Conservation (phyloP, 2,888 invertebrate species). For the Ochropleura plecta region DNA sequence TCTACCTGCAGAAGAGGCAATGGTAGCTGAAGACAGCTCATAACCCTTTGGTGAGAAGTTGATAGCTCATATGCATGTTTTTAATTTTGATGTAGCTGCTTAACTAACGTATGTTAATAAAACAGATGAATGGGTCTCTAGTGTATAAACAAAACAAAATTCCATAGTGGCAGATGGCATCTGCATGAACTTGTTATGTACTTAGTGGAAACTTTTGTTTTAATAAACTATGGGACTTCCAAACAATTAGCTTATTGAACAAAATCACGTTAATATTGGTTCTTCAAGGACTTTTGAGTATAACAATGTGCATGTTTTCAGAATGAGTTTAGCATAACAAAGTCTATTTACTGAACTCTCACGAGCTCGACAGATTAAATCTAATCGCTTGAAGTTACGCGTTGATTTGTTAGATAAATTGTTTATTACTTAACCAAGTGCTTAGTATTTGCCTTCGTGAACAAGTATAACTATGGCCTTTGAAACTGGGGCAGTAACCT, state of each 20-base stretch:
- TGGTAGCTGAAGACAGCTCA: neutral
- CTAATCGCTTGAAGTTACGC: slow-evolving; percentile 32
- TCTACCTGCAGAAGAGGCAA: neutral
- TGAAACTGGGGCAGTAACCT: slow-evolving; percentile 77
- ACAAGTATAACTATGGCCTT: slow-evolving; percentile 71
- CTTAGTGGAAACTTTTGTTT: slow-evolving; percentile 24
- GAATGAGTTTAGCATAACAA: slow-evolving; percentile 42
- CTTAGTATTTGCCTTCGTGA: slow-evolving; percentile 67
- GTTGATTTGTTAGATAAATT: slow-evolving; percentile 45
- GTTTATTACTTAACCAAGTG: slow-evolving; percentile 52
- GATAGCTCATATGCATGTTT: neutral
- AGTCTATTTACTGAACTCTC: slow-evolving; percentile 49
- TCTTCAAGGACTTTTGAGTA: slow-evolving; percentile 36
- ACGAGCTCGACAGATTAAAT: slow-evolving; percentile 46
- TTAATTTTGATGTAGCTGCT: slow-evolving; percentile 11
- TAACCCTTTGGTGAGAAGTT: neutral
- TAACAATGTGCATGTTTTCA: slow-evolving; percentile 42
- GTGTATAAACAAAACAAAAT: slow-evolving; percentile 27
- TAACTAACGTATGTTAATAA: slow-evolving; percentile 32
- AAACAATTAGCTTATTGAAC: slow-evolving; percentile 30
- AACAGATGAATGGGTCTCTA: slow-evolving; percentile 21
- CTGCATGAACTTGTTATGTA: slow-evolving; percentile 11
- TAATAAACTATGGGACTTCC: slow-evolving; percentile 14
- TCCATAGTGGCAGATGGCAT: slow-evolving; percentile 17
- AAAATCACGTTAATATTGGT: slow-evolving; percentile 42